Percentiles rank a stretch among this genome's conserved stretches.
Evolutionary conservation across 2,888 invertebrate species (phyloP).

Genomic region (Andrena chrysosceles): DNA sequence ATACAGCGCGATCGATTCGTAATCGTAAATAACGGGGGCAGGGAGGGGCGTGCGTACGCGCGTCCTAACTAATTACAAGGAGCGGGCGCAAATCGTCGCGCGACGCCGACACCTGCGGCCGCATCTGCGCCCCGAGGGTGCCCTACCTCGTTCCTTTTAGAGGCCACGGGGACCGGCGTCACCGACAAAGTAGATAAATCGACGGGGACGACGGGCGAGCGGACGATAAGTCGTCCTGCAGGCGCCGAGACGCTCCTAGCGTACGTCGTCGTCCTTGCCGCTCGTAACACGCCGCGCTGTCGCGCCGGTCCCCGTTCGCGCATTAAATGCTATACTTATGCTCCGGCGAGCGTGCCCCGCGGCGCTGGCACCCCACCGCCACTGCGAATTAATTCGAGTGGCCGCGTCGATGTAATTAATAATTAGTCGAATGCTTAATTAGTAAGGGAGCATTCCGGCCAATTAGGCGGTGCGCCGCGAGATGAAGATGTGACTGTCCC

Average conservation of each 20-base stretch:
- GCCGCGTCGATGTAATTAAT: conserved; percentile 78
- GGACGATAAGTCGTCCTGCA: conserved; percentile 20
- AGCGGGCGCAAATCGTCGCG: conserved; percentile 48
- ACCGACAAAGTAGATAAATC: conserved; percentile 69
- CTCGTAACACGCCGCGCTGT: conserved; percentile 61
- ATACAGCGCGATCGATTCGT: conserved; percentile 57
- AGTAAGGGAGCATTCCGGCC: conserved; percentile 73
- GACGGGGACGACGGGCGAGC: conserved; percentile 39
- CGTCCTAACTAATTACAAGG: conserved; percentile 50
- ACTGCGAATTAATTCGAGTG: conserved; percentile 76
- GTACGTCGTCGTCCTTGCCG: conserved; percentile 47
- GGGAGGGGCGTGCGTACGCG: background rate
- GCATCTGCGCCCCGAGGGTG: conserved; percentile 55
- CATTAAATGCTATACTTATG: conserved; percentile 75
- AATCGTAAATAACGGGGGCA: conserved; percentile 50
- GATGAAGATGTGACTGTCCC: conserved; percentile 74
- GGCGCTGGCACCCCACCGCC: conserved; percentile 64
- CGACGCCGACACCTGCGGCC: conserved; percentile 41
- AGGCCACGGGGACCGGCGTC: conserved; percentile 20
- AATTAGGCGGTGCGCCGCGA: conserved; percentile 70
- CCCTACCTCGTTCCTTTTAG: conserved; percentile 15
- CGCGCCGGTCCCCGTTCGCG: conserved; percentile 58
- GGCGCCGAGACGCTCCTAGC: conserved; percentile 25
- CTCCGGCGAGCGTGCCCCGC: conserved; percentile 64
- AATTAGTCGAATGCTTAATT: conserved; percentile 80